Evolutionary conservation across 2,113 vertebrate species (phyloP).

Genomic region (Brienomyrus brachyistius): DNA sequence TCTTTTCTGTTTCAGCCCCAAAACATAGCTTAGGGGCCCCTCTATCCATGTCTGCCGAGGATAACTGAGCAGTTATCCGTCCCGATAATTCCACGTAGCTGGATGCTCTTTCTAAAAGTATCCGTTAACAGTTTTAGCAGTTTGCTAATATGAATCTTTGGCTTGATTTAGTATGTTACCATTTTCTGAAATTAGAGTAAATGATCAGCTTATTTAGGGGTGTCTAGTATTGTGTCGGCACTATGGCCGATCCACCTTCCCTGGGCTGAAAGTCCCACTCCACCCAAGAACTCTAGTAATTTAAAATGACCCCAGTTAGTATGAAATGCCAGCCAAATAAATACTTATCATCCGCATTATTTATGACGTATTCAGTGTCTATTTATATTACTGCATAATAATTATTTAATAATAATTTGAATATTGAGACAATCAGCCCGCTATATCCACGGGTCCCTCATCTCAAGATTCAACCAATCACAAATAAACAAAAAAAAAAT

Average conservation of each 20-base stretch:
- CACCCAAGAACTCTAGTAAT: neutral
- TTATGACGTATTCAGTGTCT: neutral
- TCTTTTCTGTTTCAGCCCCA: neutral
- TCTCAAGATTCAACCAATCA: neutral
- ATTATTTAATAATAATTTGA: neutral
- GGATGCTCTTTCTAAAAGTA: neutral
- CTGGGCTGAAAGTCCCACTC: neutral
- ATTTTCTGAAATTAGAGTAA: neutral
- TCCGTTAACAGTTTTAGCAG: neutral
- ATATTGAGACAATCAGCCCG: neutral
- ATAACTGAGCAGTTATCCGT: neutral
- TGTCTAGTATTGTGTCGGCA: neutral
- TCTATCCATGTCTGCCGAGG: neutral
- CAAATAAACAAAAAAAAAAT: neutral
- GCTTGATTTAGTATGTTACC: neutral
- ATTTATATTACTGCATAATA: neutral
- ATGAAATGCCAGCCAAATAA: neutral
- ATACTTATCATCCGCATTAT: neutral
- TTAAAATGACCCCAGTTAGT: neutral
- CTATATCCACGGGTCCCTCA: neutral
- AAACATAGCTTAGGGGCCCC: neutral
- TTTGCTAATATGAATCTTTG: neutral
- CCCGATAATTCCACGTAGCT: neutral
- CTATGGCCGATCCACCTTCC: neutral
- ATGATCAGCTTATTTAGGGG: neutral